Evolutionary conservation across 1,140 invertebrate species (phyloP), one percentile per base, ranked within the genome.

Genomic region (Drosophila willistoni): DNA sequence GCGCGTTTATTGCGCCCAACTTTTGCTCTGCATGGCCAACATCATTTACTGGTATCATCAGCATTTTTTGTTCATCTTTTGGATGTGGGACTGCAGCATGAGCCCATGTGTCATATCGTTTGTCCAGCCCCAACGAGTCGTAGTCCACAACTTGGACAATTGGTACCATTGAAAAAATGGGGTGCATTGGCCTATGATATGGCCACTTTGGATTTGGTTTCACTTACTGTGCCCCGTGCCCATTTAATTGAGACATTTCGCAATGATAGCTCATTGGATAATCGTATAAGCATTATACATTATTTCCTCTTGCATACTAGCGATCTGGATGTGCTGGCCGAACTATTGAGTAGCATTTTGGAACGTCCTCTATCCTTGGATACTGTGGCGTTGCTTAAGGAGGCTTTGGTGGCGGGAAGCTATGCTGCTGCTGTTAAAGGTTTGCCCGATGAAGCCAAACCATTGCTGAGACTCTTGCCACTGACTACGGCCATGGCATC

Each of bases 101-200:
- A 96, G 90, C 96, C 96, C 0, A 95, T 94, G 68, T 96, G 96
- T 80, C 96, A 97, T 73, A 94, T 97, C 68, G 93, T 96, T 0
- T 94, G 95, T 64, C 93, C 94, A 17, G 92, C 94, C 0, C 81
- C 77, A 19, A 92, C 93, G 19, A 93, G 93, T 19, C 93, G 94
- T 9, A 92, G 94, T 13, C 93, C 94, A 47, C 68, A 85, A 33
- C 93, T 94, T n/a, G 94, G 94, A 1, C 95, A 94, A 77, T 91
- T 96, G 6, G 94, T 95, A 9, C 94, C 95, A 3, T 77, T 95
- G 19, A 90, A 94, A 7, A 94, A 94, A 17, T 94, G 93, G 91
- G 94, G 93, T 0, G 79, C 91, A 0, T 90, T 94, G 75, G 92
- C 93, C 0, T 94, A 96, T 65, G 96, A 97, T 89, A 89, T 95